Base-by-base conservation (phyloP, 1,140 invertebrate genomes). In the Caenorhabditis brenneri region DNA sequence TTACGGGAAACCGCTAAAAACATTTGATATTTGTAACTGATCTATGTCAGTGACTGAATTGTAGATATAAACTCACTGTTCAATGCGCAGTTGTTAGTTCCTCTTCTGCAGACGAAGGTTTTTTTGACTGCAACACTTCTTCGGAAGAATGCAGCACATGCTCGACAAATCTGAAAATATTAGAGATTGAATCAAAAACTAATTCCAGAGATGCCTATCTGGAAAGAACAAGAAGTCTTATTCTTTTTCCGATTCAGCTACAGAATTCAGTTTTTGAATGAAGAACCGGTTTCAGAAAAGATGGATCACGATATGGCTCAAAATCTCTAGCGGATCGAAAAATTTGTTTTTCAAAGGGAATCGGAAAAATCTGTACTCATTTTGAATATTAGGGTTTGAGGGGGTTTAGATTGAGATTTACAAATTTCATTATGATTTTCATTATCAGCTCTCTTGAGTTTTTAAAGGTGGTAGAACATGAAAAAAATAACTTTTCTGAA, bases 121-220 rank as follows among this genome's bases (percentile, higher is more conserved):
- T 74, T 74, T n/a, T 74, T 74, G 36, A 74, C 65, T 7, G 65
- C 36, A 19, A 74, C 65, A 42, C 65, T 74, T 74, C 65, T 19
- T 42, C 65, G 65, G 36, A 74, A 74, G 65, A 74, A 74, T 24
- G 65, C 65, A 10, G 65, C 65, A 46, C 65, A 74, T 42, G 65
- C 65, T 74, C 65, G 65, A 9, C 65, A 74, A n/a, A 74, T 74
- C 65, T 74, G 65, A 42, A 74, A 74, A 2, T 36, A 15, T 27
- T n/a, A n/a, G 2, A 2, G 29, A 10, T 51, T 51, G 49, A 51
- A 51, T 46, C 16, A 1, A 46, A 46, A 4, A n/a, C n/a, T n/a
- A n/a, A 42, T 42, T 12, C 48, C 10, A 51, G 4, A 51, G 16
- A 51, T 7, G 16, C 19, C n/a, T 4, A 51, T 51, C 48, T 51